Conservation (phyloP, 2,888 invertebrate species). For the Leucophora obtusa region DNA sequence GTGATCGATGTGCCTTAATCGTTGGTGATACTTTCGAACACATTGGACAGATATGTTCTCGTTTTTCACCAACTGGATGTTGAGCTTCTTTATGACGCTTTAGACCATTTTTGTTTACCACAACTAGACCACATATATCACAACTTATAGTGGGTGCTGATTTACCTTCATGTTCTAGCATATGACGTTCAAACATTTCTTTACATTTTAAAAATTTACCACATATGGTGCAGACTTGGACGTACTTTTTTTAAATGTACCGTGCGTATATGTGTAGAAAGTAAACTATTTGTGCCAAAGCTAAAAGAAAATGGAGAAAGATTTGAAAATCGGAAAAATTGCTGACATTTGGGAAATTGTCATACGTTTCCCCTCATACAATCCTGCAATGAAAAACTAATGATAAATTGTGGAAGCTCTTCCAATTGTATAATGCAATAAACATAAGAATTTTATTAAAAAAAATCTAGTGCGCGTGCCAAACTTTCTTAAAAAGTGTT, state of each 20-base stretch:
- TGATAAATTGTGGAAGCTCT: too few species aligned
- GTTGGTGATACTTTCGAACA: constrained; percentile 74
- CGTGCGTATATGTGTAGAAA: constrained; percentile 72
- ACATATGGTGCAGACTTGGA: constrained; percentile 76
- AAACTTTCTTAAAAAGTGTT: too few species aligned
- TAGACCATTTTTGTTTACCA: constrained; percentile 74
- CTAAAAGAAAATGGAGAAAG: constrained; percentile 59
- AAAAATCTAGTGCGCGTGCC: too few species aligned
- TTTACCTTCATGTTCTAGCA: constrained; percentile 73
- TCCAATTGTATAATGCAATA: too few species aligned
- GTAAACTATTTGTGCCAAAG: constrained; percentile 71
- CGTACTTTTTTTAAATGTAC: constrained; percentile 74
- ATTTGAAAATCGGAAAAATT: neutral
- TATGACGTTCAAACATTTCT: constrained; percentile 73
- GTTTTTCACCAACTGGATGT: constrained; percentile 71
- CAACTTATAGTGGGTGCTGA: constrained; percentile 72
- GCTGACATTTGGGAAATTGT: too few species aligned
- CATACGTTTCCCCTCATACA: too few species aligned
- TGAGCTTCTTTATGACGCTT: constrained; percentile 75
- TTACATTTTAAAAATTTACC: constrained; percentile 74
- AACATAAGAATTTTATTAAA: too few species aligned
- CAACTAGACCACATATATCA: constrained; percentile 71
- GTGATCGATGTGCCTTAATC: constrained; percentile 72
- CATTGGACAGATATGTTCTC: constrained; percentile 72
- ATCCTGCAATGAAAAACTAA: too few species aligned